These are phyloP conservation scores for Cataglyphis hispanica DNA, from an alignment of 1,140 invertebrate species.

Conservation along the genomic window DNA sequence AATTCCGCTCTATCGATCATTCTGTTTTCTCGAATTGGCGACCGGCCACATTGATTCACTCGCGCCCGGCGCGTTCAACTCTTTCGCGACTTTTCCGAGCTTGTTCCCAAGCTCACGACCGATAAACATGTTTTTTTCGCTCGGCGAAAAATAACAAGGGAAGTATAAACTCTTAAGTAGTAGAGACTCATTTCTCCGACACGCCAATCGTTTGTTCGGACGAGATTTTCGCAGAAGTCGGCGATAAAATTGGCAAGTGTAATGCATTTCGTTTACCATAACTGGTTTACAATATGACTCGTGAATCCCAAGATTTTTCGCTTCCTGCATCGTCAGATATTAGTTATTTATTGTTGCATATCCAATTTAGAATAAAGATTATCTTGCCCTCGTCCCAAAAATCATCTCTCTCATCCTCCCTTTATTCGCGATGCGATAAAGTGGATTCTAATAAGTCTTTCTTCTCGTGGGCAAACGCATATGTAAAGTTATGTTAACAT, in stretches of 20 bases:
- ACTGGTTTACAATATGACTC: neutral
- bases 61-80: constrained; percentile 37
- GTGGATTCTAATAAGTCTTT: neutral
- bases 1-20: constrained; percentile 38
- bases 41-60: constrained; percentile 32
- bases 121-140: constrained; percentile 62
- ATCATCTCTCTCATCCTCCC: too few relatives aligned
- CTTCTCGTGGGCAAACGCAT: neutral
- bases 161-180: neutral
- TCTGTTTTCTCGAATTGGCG: constrained; percentile 52
- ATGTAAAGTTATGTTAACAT: neutral
- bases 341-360: neutral
- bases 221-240: constrained; percentile 20
- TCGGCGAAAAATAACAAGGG: constrained; percentile 43
- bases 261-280: neutral
- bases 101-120: neutral
- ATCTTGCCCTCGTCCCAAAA: neutral
- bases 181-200: constrained; percentile 21
- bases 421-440: neutral
- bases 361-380: neutral
- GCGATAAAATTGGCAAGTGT: constrained; percentile 19
- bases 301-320: neutral
- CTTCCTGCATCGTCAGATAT: neutral
- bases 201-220: neutral
- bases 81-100: neutral